Evolutionary conservation across 2,888 invertebrate genomes (phyloP).

Genomic region (Calameuta pallipes): DNA sequence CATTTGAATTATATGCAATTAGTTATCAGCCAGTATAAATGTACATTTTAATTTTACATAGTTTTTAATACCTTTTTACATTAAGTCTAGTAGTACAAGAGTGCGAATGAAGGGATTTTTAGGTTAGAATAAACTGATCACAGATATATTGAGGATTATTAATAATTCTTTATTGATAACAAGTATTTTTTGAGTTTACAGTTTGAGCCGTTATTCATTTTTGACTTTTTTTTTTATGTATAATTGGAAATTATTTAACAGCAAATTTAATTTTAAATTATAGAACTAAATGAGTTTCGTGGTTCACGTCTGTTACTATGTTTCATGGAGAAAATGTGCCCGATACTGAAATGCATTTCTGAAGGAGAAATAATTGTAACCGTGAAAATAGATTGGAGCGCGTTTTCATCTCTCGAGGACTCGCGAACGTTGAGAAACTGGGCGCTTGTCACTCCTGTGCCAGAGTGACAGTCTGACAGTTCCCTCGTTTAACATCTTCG

Average conservation of each 20-base stretch:
- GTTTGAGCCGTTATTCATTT: no score
- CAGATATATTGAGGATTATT: not conserved
- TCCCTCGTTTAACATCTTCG: conserved; percentile 59
- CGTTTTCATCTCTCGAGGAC: conserved; percentile 39
- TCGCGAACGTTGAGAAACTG: conserved; percentile 30
- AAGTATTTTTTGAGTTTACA: not conserved
- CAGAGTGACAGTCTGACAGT: conserved; percentile 60
- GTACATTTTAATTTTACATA: no score
- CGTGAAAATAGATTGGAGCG: conserved; percentile 51
- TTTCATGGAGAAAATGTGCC: not conserved
- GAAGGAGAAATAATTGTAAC: conserved; percentile 36
- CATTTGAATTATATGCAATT: not conserved
- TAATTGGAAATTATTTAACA: no score
- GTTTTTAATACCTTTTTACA: not conserved
- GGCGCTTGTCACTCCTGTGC: conserved; percentile 29
- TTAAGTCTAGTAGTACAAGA: not conserved
- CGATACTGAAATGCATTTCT: not conserved
- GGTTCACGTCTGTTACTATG: not conserved
- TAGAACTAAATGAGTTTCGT: not conserved
- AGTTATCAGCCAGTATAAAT: no score
- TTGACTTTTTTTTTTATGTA: no score
- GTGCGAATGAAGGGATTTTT: not conserved
- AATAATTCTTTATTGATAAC: no score
- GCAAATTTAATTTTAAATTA: no score
- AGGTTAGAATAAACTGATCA: not conserved